These are phyloP conservation scores for Siniperca obscura DNA, from an alignment of 2,797 vertebrate species.

Conservation along the genomic window DNA sequence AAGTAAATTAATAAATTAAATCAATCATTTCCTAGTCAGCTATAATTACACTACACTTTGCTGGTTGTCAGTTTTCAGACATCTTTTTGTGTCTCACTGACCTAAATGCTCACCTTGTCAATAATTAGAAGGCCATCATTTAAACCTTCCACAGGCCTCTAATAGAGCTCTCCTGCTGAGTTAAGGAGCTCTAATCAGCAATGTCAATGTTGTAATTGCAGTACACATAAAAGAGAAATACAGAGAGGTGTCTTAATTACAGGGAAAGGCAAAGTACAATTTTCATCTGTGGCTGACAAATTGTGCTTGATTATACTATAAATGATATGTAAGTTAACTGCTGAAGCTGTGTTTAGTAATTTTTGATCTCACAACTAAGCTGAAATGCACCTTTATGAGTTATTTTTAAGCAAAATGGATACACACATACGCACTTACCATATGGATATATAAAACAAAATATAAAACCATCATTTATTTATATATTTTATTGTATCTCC, in stretches of 20 bases:
- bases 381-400: neutral
- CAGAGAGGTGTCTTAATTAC: slow-evolving; percentile 65
- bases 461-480: neutral
- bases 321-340: slow-evolving; percentile 31
- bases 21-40: neutral
- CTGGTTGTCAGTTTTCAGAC: neutral
- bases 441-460: neutral
- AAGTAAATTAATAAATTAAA: neutral
- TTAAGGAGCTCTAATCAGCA: slow-evolving; percentile 68
- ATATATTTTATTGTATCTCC: neutral
- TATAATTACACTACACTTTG: neutral
- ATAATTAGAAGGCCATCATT: slow-evolving; percentile 50
- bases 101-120: slow-evolving; percentile 36
- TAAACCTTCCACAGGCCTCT: slow-evolving; percentile 34
- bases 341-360: neutral
- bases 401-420: neutral
- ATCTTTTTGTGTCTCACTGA: slow-evolving; percentile 13
- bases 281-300: slow-evolving; percentile 39
- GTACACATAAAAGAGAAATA: slow-evolving; percentile 62
- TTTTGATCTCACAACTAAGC: slow-evolving; percentile 2
- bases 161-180: slow-evolving; percentile 54
- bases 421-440: neutral
- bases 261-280: slow-evolving; percentile 43
- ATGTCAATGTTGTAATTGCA: slow-evolving; percentile 66
- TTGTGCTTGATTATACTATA: slow-evolving; percentile 42